Evolutionary conservation across 2,888 invertebrate species (phyloP), one percentile per base, ranked within the genome.

Genomic region (Epinotia nisella): DNA sequence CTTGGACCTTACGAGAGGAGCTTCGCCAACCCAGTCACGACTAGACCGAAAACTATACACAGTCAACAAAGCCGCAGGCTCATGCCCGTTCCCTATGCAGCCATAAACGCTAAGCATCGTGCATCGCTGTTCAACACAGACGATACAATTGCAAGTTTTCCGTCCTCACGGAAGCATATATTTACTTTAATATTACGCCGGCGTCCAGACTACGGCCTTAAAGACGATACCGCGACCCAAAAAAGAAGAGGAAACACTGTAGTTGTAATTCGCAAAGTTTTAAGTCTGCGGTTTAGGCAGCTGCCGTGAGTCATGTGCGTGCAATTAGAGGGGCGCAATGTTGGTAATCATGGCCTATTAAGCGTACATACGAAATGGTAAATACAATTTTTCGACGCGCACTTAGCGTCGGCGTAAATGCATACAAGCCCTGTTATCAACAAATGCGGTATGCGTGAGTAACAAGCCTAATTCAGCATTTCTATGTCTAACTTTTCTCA

Each of bases 401-500:
- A 24, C 29, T 62, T 49, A n/a, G 45, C 21, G 45, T 17, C 60
- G 11, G 39, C 39, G 15, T 24, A 49, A 24, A 49, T 13, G 19
- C 2, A 21, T 24, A 3, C 21, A 21, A 15, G 21, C 49, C 0
- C 2, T 65, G 17, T 29, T 45, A 67, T 29, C n/a, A 45, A 55
- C 19, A 35, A 55, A 56, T n/a, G 29, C 11, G 13, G 60, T 67
- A 55, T 35, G 56, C 56, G 21, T 19, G 15, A 49, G 35, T 17
- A 10, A 39, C 39, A 58, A 64, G 68, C 39, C n/a, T 64, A 64
- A 39, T 58, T 53, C 64, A 71, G 55, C 58, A 68, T 77, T 72
- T 76, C 68, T 78, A 85, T 87, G 84, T 17, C 15, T 85, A n/a
- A 55, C 11, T 55, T 55, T 41, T 66, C 79, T 78, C 77, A 80